Evolutionary conservation across 2,797 vertebrate genomes (phyloP), one percentile per base, ranked within the genome.

Genomic region (Hemitrygon akajei): DNA sequence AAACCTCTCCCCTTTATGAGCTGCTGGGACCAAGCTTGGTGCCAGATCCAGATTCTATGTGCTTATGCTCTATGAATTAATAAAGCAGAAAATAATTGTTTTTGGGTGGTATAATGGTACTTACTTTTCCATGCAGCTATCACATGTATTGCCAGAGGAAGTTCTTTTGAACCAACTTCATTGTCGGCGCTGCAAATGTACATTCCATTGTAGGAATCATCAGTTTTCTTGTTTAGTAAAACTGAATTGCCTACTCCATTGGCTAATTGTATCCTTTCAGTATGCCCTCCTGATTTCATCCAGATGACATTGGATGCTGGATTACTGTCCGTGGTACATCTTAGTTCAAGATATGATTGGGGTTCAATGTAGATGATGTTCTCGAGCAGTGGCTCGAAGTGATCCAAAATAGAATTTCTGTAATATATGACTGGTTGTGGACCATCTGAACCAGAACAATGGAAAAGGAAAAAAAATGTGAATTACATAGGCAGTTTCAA

Each of bases 301-400:
- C 66, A 91, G 22, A 47, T 91, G 12, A 91, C 34, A 11, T 34
- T 71, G 63, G 89, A 25, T 73, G 9, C 66, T 73, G 89, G 89
- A 66, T 91, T 69, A 73, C 89, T 91, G 37, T 91, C 37, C 1
- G 37, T 34, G n/a, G 89, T 91, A 47, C 89, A 91, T 10, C 73
- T 91, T 30, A 91, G 89, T 73, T 91, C 66, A 40, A 91, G 89
- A 47, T 71, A 91, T 2, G 89, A 73, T 20, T 47, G 89, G 9
- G 34, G n/a, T 10, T 20, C 7, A 25, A 47, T 20, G 14, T 91
- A 9, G 66, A 91, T 69, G 63, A 7, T 14, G 9, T 47, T 18
- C 27, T 73, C 34, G 20, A 40, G 20, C 66, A 91, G 63, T 25
- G 34, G 89, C n/a, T 16, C 34, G 18, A 73, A 20, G 34, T 7